Evolutionary conservation across 2,113 vertebrate genomes (phyloP), one percentile per base, ranked within the genome.

Genomic region (Serilophus lunatus): DNA sequence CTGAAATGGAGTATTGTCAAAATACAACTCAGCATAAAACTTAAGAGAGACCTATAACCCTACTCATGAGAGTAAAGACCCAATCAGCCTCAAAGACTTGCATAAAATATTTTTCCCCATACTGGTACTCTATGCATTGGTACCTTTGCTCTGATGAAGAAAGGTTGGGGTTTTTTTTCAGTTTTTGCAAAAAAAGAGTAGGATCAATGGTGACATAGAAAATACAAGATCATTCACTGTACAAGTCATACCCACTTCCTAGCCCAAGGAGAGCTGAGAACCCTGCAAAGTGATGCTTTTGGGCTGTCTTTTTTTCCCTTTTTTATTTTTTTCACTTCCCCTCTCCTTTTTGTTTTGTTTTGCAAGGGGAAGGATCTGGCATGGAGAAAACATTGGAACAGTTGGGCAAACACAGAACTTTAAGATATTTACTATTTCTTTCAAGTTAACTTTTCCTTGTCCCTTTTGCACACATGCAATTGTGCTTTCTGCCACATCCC

Each of bases 401-500:
- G 74, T 74, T 93, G 53, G 60, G 81, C 66, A 94, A 91, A 90
- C 74, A 83, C 20, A 86, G 38, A 50, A 76, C 28, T 60, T 63
- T 59, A 28, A 70, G 63, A 57, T 7, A 51, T 76, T 92, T 70
- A 19, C 44, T 59, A 9, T 79, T 71, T 88, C 42, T 89, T 86
- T 36, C 49, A 61, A 66, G 49, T 26, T 56, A 75, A 70, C 42
- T 81, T 83, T 57, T 75, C 68, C 56, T 90, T 26, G 26, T 16
- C 42, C 44, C 76, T 76, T 63, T 29, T 9, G 10, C 31, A 40
- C 29, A n/a, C 7, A 4, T 2, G 12, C 70, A 29, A 49, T 33
- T 9, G 24, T 0, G 2, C 36, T 65, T 81, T 26, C 35, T 1
- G 6, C 26, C 3, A 1, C 2, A 11, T 18, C 38, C 28, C 23